Conservation (phyloP, 1,140 invertebrate genomes). For the Mylabris phalerata region DNA sequence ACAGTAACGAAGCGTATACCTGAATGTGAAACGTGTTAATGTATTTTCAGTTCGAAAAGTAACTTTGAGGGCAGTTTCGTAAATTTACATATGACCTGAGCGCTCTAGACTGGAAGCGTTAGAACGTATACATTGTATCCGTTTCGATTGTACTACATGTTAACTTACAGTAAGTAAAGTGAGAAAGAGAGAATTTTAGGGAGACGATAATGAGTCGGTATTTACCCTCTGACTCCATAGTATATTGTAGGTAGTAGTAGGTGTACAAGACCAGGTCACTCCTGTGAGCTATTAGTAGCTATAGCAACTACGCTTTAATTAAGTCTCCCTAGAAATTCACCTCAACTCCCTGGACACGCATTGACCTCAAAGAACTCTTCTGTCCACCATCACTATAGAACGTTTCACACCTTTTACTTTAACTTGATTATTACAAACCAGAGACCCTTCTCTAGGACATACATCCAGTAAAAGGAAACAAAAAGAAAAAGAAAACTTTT, state of each 20-base stretch:
- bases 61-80: conserved; percentile 5
- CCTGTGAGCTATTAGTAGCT: conserved; percentile 33
- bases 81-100: conserved; percentile 12
- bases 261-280: conserved; percentile 27
- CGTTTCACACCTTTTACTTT: conserved; percentile 27
- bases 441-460: background rate
- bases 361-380: conserved; percentile 33
- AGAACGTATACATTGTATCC: background rate
- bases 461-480: too few species aligned
- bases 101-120: background rate
- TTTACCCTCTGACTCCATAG: conserved; percentile 24
- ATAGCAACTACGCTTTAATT: conserved; percentile 37
- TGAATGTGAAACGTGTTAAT: conserved; percentile 17
- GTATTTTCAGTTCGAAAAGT: conserved; percentile 7
- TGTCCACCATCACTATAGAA: conserved; percentile 17
- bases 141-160: background rate
- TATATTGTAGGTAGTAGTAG: conserved; percentile 18
- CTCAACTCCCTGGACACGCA: conserved; percentile 21
- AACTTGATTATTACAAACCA: conserved; percentile 26
- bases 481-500: too few species aligned
- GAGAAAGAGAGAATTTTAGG: background rate
- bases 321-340: conserved; percentile 24
- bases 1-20: conserved; percentile 3
- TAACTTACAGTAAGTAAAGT: background rate
- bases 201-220: conserved; percentile 19